Evolutionary conservation across 2,797 vertebrate genomes (phyloP).

Genomic region (Garrulus glandarius): DNA sequence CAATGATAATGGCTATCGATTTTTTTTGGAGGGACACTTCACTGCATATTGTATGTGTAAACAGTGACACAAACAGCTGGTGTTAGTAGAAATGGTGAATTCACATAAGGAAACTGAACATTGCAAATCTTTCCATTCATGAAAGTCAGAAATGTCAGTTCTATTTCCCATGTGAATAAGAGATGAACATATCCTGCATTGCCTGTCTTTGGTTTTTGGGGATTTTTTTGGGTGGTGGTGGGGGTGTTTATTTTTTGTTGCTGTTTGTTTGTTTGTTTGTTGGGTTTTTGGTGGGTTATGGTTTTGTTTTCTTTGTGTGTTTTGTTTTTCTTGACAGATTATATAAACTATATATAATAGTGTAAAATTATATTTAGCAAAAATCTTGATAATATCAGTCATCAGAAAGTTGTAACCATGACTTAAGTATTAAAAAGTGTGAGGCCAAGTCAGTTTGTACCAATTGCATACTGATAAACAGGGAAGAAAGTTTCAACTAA

Average conservation of each 20-base stretch:
- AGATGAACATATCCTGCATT: neutral
- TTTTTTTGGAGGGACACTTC: slow-evolving; percentile 8
- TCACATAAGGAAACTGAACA: neutral
- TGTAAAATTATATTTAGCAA: neutral
- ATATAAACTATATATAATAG: neutral
- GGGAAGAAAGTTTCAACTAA: neutral
- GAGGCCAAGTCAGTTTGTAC: neutral
- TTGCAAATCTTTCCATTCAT: neutral
- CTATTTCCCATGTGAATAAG: neutral
- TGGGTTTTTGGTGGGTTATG: neutral
- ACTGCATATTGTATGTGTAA: neutral
- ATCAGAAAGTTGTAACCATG: neutral
- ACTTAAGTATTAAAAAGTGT: neutral
- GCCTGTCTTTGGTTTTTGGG: neutral
- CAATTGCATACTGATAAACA: neutral
- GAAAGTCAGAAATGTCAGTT: neutral
- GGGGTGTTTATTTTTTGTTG: no score
- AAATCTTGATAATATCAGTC: neutral
- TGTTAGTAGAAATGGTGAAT: slow-evolving; percentile 12
- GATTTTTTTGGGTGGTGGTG: no score
- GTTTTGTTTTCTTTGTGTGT: neutral
- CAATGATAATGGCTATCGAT: slow-evolving; percentile 61
- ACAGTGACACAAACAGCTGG: slow-evolving; percentile 13
- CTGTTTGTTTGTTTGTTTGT: neutral
- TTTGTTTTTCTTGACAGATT: neutral